Conservation (phyloP, 2,888 invertebrate species). For the Deilephila porcellus region DNA sequence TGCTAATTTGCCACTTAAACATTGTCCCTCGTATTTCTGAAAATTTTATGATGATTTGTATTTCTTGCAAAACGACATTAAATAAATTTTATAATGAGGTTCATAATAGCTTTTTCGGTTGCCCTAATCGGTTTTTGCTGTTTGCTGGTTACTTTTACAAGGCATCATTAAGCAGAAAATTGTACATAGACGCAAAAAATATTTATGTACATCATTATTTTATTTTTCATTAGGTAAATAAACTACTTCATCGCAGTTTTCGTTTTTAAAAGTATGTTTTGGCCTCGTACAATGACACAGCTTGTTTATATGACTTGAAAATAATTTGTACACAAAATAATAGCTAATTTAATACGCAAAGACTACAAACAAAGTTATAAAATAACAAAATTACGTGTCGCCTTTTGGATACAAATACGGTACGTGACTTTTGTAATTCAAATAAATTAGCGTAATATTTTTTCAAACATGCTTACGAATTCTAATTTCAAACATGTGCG, state of each 20-base stretch:
- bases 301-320: too few relatives aligned
- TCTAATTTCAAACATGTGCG: background rate
- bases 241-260: background rate
- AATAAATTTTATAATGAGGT: constrained; percentile 24
- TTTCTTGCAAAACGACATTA: constrained; percentile 13
- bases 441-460: background rate
- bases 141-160: background rate
- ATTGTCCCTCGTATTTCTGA: constrained; percentile 14
- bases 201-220: background rate
- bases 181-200: background rate
- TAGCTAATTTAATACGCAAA: too few relatives aligned
- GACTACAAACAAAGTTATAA: background rate
- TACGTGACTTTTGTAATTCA: background rate
- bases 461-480: background rate
- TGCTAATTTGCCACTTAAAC: constrained; percentile 20
- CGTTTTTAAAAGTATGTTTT: background rate
- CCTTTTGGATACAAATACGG: background rate
- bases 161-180: background rate
- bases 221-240: background rate
- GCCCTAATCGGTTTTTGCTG: constrained; percentile 32
- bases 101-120: constrained; percentile 1
- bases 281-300: too few relatives aligned
- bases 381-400: background rate
- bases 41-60: constrained; percentile 25
- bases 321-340: too few relatives aligned